A percentile compares a stretch with the other conserved stretches of the same genome.
phyloP scores from a whole-genome alignment of 2,888 invertebrate genomes.

The Sphecodes monilicornis region DNA sequence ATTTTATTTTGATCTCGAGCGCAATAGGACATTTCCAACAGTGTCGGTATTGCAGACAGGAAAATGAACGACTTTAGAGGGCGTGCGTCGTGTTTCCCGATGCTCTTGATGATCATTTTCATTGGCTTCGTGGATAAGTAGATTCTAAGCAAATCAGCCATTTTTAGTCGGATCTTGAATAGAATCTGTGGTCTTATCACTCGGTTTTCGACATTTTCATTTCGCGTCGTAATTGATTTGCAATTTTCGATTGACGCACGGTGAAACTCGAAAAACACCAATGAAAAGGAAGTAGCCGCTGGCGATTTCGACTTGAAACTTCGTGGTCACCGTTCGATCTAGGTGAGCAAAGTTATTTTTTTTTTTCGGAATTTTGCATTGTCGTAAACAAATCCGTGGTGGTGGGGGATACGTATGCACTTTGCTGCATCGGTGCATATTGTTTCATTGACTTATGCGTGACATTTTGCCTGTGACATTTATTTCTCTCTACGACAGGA shows the following conservation, averaged over 20 bases:
- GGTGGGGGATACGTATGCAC: background rate
- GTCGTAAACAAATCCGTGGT: slow-evolving; percentile 33
- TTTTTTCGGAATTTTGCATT: background rate
- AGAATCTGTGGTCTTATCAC: slow-evolving; percentile 19
- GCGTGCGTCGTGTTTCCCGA: background rate
- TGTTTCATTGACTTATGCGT: background rate
- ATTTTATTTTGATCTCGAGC: too few species aligned
- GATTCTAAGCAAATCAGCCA: slow-evolving; percentile 15
- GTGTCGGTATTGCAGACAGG: background rate
- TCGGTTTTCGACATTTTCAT: slow-evolving; percentile 24
- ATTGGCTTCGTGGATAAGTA: slow-evolving; percentile 23
- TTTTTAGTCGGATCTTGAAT: slow-evolving; percentile 32
- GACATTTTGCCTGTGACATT: background rate
- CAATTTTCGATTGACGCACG: background rate
- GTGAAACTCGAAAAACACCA: background rate
- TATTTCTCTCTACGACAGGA: background rate
- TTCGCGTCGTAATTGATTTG: background rate
- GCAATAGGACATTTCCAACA: background rate
- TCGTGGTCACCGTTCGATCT: background rate
- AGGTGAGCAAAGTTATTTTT: slow-evolving; percentile 16
- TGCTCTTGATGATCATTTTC: background rate
- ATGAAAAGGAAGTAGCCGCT: slow-evolving; percentile 8
- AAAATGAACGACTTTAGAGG: background rate
- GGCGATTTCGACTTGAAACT: background rate
- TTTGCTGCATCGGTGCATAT: background rate